phyloP scores from a whole-genome alignment of 1,140 invertebrate species.

The Oedothorax gibbosus region DNA sequence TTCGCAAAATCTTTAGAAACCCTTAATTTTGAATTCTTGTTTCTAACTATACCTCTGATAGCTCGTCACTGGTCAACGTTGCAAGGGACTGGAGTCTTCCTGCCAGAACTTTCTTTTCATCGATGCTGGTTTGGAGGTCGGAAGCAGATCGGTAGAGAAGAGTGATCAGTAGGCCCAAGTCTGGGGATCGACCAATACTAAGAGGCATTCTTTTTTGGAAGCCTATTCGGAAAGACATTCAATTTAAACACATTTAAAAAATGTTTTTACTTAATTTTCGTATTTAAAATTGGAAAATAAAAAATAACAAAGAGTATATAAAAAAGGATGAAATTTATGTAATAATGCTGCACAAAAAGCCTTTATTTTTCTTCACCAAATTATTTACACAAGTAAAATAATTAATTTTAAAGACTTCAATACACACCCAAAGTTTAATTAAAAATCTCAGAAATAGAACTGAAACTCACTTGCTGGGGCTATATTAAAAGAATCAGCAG shows the following conservation, averaged over 20 bases:
- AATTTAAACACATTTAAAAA: background rate
- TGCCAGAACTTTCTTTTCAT: conserved; percentile 40
- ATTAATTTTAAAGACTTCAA: background rate
- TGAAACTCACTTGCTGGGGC: conserved; percentile 17
- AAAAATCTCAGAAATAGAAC: background rate
- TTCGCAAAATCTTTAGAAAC: too few species aligned
- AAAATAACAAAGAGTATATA: background rate
- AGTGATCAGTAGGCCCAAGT: conserved; percentile 41
- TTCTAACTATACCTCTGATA: conserved; percentile 26
- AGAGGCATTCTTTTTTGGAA: conserved; percentile 52
- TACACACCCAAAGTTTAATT: background rate
- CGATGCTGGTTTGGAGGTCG: conserved; percentile 24
- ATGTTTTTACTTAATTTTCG: background rate
- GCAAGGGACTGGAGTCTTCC: conserved; percentile 38
- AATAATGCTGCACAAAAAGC: background rate
- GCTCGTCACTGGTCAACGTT: conserved; percentile 54
- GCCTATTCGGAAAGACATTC: background rate
- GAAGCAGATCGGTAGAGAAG: conserved; percentile 30
- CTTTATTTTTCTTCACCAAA: background rate
- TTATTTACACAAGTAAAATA: background rate
- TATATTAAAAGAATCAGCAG: conserved; percentile 40
- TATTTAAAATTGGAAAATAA: background rate
- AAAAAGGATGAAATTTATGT: background rate
- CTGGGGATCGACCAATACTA: conserved; percentile 35
- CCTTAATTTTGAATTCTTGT: too few species aligned